Conservation (phyloP, 2,797 vertebrate species). For the Lophotriccus pileatus region DNA sequence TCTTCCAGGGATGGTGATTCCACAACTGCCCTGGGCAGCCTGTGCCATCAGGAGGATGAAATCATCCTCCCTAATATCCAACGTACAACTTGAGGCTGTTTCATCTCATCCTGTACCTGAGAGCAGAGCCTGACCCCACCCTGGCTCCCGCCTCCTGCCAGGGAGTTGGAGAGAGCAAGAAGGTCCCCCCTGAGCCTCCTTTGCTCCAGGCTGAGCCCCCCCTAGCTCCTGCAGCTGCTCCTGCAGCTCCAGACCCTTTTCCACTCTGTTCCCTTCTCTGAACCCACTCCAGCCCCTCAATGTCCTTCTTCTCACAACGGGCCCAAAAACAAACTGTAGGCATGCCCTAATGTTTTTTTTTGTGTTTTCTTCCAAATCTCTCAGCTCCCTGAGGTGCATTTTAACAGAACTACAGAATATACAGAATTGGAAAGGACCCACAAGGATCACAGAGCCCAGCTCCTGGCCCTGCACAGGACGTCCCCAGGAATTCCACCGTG, state of each 20-base stretch:
- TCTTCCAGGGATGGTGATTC: not conserved
- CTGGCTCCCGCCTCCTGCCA: not conserved
- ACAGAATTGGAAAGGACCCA: not conserved
- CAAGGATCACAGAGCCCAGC: not conserved
- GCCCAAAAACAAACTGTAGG: not conserved
- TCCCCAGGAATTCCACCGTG: not conserved
- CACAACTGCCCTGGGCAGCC: not conserved
- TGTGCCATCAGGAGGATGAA: not conserved
- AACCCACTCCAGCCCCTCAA: not conserved
- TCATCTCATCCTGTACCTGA: not conserved
- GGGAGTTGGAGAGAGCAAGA: not conserved
- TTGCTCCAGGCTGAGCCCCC: not conserved
- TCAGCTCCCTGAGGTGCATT: accelerated
- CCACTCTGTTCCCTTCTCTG: not conserved
- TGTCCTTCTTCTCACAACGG: not conserved
- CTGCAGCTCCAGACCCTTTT: not conserved
- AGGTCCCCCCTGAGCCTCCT: not conserved
- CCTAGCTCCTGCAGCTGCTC: not conserved
- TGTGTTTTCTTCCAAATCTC: not conserved
- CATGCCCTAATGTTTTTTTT: accelerated
- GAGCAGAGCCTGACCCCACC: not conserved
- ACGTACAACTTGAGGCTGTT: accelerated
- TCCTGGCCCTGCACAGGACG: not conserved
- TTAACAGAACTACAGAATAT: not conserved
- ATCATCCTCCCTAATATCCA: not conserved